Evolutionary conservation across 2,797 vertebrate species (phyloP), one percentile per base, ranked within the genome.

Genomic region (Lithobates sylvaticus): DNA sequence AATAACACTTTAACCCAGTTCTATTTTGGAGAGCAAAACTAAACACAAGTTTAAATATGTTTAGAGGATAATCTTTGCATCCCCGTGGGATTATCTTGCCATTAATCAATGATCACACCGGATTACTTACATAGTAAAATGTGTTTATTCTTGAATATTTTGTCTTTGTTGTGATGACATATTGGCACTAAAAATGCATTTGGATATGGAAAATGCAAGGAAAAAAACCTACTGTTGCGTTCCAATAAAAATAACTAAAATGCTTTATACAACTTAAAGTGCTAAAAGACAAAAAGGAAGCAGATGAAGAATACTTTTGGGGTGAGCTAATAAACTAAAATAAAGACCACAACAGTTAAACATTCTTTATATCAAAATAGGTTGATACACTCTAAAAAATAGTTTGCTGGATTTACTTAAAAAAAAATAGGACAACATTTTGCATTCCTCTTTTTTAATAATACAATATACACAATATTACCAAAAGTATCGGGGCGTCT

Each of bases 161-260:
- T 72, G 73, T 78, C 79, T 77, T 86, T 86, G 85, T 86, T 82
- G 81, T 82, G 79, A 77, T 82, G 65, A 77, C 79, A 82, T 68
- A 50, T 81, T 86, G 84, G 71, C 78, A 39, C 70, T 68, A 42
- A 32, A 80, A 58, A 86, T 34, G 34, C 34, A 69, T 82, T 86
- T 69, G 54, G 50, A 82, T 16, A 44, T 78, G 68, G 74, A 71
- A 76, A 72, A 50, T 61, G 70, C 65, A 27, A 44, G 32, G 5
- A 61, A 23, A n/a, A 75, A 80, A 74, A 82, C 67, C 15, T 44
- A 61, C 69, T 78, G 50, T 34, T 61, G 44, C 12, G 69, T 78
- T 85, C 76, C 78, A 86, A 81, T 69, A 70, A 81, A 76, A 86
- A 81, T 69, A 76, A 42, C 71, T 76, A 39, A 76, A 86, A 70